These are phyloP conservation scores for Leiothrix lutea DNA, from an alignment of 2,113 vertebrate species.

Conservation along the genomic window DNA sequence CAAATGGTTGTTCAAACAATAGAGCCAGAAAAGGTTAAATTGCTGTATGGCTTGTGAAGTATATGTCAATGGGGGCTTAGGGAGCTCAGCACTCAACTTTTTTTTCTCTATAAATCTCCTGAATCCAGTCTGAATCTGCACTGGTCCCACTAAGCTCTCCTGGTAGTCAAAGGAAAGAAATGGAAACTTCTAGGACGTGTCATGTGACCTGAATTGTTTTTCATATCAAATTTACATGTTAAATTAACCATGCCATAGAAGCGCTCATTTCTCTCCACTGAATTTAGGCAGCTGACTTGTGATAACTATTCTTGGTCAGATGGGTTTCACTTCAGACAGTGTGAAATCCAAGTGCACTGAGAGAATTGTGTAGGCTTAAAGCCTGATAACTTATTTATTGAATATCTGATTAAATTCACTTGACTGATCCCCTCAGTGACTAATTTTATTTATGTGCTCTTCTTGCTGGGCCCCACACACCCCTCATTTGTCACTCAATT, in stretches of 20 bases:
- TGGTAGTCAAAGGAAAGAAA: not conserved
- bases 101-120: not conserved
- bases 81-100: not conserved
- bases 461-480: not conserved
- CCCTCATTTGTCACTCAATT: not conserved
- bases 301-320: not conserved
- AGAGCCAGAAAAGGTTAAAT: not conserved
- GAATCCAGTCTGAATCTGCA: not conserved
- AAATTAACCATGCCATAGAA: not conserved
- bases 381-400: not conserved
- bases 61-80: not conserved
- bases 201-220: not conserved
- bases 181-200: not conserved
- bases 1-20: not conserved
- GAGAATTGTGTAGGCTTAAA: not conserved
- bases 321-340: not conserved
- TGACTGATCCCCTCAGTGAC: not conserved
- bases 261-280: not conserved
- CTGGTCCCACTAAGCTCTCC: not conserved
- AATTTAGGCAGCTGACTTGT: not conserved
- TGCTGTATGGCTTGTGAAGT: not conserved
- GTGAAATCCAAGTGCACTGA: not conserved
- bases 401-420: not conserved
- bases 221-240: not conserved
- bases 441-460: not conserved